phyloP scores from a whole-genome alignment of 2,113 vertebrate genomes.

The rat (Rattus norvegicus) region DNA sequence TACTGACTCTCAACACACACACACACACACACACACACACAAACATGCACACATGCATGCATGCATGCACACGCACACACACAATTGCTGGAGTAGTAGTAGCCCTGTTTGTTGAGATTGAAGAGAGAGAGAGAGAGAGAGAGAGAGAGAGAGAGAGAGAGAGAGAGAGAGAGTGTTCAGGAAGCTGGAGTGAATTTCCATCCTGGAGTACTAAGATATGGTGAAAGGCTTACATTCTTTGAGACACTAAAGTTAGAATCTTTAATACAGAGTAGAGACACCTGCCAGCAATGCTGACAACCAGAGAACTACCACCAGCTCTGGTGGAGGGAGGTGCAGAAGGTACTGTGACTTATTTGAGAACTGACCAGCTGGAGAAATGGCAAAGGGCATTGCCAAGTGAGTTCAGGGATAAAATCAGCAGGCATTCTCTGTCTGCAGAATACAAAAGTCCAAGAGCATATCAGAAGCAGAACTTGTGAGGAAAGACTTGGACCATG shows the following conservation, averaged over 20 bases:
- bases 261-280: background rate
- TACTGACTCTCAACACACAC: background rate
- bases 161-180: background rate
- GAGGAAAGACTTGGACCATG: background rate
- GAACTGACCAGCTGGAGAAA: background rate
- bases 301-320: rapidly evolving
- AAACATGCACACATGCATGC: background rate
- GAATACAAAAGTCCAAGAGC: background rate
- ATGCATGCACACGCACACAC: background rate
- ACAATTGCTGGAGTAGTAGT: background rate
- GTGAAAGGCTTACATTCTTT: rapidly evolving
- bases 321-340: background rate
- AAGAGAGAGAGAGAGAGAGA: background rate
- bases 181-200: background rate
- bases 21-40: background rate
- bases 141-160: background rate
- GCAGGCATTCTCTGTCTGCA: background rate
- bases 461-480: background rate
- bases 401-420: background rate
- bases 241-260: background rate
- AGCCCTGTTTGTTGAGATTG: background rate
- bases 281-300: background rate
- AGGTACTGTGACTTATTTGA: background rate
- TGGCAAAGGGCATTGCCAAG: background rate
- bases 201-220: background rate